phyloP scores from a whole-genome alignment of 1,140 invertebrate genomes.

The Drosophila truncata region DNA sequence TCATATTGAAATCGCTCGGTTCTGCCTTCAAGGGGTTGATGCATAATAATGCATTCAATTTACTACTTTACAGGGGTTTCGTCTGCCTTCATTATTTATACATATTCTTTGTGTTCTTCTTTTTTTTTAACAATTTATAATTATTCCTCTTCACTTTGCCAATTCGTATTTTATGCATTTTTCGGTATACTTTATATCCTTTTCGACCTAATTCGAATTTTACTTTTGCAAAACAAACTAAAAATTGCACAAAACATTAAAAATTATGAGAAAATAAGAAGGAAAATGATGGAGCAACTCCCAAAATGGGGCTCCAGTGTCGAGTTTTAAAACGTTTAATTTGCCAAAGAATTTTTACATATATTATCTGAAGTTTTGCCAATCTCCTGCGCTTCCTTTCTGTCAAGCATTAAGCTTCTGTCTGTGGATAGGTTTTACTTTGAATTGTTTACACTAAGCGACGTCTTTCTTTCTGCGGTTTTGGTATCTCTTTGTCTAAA shows the following conservation, averaged over 20 bases:
- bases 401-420: constrained; percentile 36
- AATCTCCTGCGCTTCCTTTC: constrained; percentile 38
- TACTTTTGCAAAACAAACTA: constrained; percentile 55
- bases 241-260: constrained; percentile 73
- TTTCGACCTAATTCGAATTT: constrained; percentile 75
- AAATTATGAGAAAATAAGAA: constrained; percentile 7
- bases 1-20: constrained; percentile 49
- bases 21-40: constrained; percentile 30
- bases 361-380: constrained; percentile 22
- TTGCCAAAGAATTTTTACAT: constrained; percentile 19
- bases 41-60: constrained; percentile 51
- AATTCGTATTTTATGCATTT: constrained; percentile 49
- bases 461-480: constrained; percentile 37
- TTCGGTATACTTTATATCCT: constrained; percentile 83
- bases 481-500: constrained; percentile 71
- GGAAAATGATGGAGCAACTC: neutral
- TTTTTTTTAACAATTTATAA: constrained; percentile 68
- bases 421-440: constrained; percentile 16
- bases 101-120: constrained; percentile 51
- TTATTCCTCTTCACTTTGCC: constrained; percentile 31
- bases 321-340: constrained; percentile 1
- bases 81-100: constrained; percentile 47
- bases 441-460: constrained; percentile 35
- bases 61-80: constrained; percentile 67
- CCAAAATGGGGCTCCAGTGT: neutral